These are phyloP conservation scores for Chionis minor DNA, from an alignment of 2,113 vertebrate genomes.

Conservation along the genomic window DNA sequence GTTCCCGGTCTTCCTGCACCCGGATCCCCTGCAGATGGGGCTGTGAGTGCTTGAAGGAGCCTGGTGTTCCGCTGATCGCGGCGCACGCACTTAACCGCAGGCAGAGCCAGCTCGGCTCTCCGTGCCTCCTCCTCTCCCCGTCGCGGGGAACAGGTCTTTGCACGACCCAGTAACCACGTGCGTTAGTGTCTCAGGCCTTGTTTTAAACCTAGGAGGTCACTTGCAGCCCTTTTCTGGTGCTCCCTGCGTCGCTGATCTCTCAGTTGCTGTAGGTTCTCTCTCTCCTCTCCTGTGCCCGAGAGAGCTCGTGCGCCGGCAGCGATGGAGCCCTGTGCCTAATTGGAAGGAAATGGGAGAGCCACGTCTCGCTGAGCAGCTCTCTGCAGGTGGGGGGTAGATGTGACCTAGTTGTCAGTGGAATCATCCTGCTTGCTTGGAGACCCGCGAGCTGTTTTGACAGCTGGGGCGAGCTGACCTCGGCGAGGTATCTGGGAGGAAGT, in stretches of 20 bases:
- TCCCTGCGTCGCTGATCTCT: fast-evolving
- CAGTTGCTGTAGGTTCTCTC: neutral
- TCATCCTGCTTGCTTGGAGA: neutral
- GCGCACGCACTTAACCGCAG: neutral
- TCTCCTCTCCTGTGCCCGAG: neutral
- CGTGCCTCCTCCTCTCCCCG: fast-evolving
- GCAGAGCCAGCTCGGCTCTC: neutral
- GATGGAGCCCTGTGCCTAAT: neutral
- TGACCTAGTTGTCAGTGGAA: conserved; percentile 66
- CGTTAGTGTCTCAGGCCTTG: fast-evolving
- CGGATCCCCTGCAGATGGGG: neutral
- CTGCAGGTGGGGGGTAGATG: conserved; percentile 3
- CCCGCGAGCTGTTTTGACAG: conserved; percentile 30
- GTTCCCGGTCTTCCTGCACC: neutral
- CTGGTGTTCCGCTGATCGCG: neutral
- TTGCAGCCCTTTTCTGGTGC: neutral
- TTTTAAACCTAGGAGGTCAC: neutral
- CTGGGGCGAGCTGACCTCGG: neutral
- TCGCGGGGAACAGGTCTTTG: neutral
- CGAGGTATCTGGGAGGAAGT: neutral
- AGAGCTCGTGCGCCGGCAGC: neutral
- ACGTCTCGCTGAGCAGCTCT: neutral
- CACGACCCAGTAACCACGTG: neutral
- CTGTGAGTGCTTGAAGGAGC: neutral
- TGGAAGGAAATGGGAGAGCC: neutral